Evolutionary conservation across 2,888 invertebrate species (phyloP), one percentile per base, ranked within the genome.

Genomic region (Nymphalis polychloros): DNA sequence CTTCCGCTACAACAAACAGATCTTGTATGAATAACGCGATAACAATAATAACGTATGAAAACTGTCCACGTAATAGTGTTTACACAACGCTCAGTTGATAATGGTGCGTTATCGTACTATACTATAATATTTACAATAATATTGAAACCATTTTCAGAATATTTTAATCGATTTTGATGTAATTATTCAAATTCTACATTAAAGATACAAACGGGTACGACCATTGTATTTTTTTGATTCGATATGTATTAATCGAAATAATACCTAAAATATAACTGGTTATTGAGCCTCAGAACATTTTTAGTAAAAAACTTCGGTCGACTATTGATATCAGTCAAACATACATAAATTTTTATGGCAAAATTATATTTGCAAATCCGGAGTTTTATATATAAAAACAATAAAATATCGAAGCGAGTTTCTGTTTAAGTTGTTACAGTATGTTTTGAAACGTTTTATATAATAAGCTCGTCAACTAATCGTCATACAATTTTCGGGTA

Each of bases 241-340:
- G 72, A 59, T 71, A 67, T 68, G 52, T 63, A 75, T 73, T 75
- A 72, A 75, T 75, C 69, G 71, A 67, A 71, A 23, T 61, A 70
- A 68, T 64, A 64, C 60, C 64, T 70, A 63, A 70, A 67, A 67
- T 60, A 52, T 69, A 73, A 75, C 73, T 50, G 73, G 75, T 72
- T 71, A 19, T 68, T 62, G 60, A 31, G 62, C 62, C 57, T 61
- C 63, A 41, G 67, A 49, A 69, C 63, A 64, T 64, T 72, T 72
- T 71, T 64, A 57, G 55, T 60, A 63, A 68, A 68, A 73, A 68
- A 57, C 41, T 63, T 68, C 46, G 62, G 62, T 68, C 68, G 57
- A 41, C 48, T 64, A 59, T 64, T 48, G 49, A 64, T 64, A 57
- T 64, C 57, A 55, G 48, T 31, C 57, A 35, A 64, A 64, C 13